Conservation (phyloP, 2,113 vertebrate species). For the Scomber colias region DNA sequence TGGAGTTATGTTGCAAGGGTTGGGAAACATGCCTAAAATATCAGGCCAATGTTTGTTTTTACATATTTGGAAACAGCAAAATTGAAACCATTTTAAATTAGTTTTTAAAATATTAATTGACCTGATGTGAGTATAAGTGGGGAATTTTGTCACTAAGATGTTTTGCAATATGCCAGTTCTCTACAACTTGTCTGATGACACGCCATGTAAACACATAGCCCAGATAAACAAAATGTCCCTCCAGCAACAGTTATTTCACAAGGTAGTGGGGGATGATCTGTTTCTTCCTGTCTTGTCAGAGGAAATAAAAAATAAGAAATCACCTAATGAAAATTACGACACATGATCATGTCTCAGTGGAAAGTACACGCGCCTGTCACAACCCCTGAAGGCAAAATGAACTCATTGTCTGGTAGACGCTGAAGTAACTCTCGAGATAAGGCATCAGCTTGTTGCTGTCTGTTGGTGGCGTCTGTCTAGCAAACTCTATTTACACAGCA, state of each 20-base stretch:
- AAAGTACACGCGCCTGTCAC: constrained; percentile 36
- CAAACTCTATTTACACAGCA: constrained; percentile 67
- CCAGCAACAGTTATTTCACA: constrained; percentile 42
- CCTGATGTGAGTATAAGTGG: not conserved
- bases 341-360: constrained; percentile 27
- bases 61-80: not conserved
- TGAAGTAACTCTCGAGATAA: constrained; percentile 38
- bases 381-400: constrained; percentile 29
- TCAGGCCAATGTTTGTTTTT: constrained; percentile 3
- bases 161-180: constrained; percentile 17
- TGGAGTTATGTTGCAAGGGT: not conserved
- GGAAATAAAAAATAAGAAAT: not conserved
- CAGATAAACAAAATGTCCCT: constrained; percentile 29
- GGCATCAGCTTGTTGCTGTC: constrained; percentile 40
- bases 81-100: no score
- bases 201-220: not conserved
- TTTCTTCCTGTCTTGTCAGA: constrained; percentile 10
- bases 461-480: constrained; percentile 58
- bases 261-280: not conserved
- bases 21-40: constrained; percentile 39
- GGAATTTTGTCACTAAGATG: constrained; percentile 18
- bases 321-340: constrained; percentile 22
- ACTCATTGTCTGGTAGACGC: constrained; percentile 42
- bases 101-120: not conserved
- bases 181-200: constrained; percentile 21